phyloP scores from a whole-genome alignment of 1,140 invertebrate species.

The Neodiprion fabricii region DNA sequence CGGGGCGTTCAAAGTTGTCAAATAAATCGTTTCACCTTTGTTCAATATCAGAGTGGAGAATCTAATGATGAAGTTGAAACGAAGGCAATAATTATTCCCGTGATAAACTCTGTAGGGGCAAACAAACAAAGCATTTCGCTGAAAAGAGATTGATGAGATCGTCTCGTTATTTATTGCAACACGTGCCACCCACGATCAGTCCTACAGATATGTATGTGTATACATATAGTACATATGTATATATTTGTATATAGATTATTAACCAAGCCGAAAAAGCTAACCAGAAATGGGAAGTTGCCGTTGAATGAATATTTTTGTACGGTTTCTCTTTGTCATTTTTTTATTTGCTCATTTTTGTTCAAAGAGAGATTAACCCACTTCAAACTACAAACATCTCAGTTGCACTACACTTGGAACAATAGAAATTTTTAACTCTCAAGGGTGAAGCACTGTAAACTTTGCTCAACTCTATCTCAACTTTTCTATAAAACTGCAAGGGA shows the following conservation, averaged over 20 bases:
- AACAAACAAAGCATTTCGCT: not conserved
- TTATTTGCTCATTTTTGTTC: not conserved
- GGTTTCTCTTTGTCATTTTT: not conserved
- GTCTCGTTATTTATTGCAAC: conserved; percentile 4
- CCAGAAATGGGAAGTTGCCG: not conserved
- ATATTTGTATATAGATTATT: too few species aligned
- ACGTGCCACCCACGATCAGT: conserved; percentile 3
- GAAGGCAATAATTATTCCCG: not conserved
- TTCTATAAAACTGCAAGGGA: too few species aligned
- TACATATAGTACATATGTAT: too few species aligned
- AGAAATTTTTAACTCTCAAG: too few species aligned
- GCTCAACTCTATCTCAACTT: too few species aligned
- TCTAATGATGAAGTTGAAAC: not conserved
- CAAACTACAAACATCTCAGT: not conserved
- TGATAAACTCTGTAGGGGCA: not conserved
- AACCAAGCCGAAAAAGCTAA: too few species aligned
- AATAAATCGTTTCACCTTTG: too few species aligned
- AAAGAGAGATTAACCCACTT: not conserved
- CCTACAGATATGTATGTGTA: not conserved
- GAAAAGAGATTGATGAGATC: not conserved
- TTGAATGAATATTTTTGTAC: not conserved
- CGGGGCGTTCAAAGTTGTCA: too few species aligned
- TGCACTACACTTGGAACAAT: too few species aligned
- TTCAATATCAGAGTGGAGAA: not conserved
- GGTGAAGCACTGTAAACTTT: too few species aligned